phyloP scores from a whole-genome alignment of 1,140 invertebrate species.

The Drosophila novamexicana region DNA sequence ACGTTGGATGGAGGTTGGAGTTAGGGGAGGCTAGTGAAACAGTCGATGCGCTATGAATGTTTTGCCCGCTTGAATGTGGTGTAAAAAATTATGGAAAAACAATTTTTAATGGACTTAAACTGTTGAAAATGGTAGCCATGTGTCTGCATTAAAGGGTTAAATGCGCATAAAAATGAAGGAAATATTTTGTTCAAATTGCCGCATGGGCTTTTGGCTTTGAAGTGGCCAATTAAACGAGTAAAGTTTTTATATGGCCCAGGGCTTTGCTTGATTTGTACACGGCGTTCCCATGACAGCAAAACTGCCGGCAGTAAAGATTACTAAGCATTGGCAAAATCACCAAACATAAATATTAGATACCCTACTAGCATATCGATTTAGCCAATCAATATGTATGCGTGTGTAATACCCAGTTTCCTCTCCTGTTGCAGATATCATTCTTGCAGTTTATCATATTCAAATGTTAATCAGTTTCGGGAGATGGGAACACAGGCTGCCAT shows the following conservation, averaged over 20 bases:
- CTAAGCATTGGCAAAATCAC: not conserved
- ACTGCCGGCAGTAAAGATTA: not conserved
- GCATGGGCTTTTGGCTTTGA: slow-evolving; percentile 46
- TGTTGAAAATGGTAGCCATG: slow-evolving; percentile 51
- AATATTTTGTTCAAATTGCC: slow-evolving; percentile 53
- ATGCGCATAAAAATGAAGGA: slow-evolving; percentile 52
- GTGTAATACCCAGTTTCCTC: not conserved
- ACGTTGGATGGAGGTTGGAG: slow-evolving; percentile 5
- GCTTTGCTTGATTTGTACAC: slow-evolving; percentile 16
- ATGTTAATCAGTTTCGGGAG: slow-evolving; percentile 42
- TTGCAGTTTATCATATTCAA: slow-evolving; percentile 3
- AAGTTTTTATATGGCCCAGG: slow-evolving; percentile 23
- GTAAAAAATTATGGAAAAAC: slow-evolving; percentile 76
- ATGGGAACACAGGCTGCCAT: not conserved
- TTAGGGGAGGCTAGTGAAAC: slow-evolving; percentile 22
- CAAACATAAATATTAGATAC: not conserved
- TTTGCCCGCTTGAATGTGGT: slow-evolving; percentile 36
- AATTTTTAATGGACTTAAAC: slow-evolving; percentile 73
- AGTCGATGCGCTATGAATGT: slow-evolving; percentile 45
- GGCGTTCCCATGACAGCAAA: slow-evolving; percentile 3
- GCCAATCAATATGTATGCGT: not conserved
- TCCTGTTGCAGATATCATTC: slow-evolving; percentile 15
- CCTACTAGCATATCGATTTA: not conserved
- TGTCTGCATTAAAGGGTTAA: slow-evolving; percentile 66
- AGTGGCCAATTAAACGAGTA: slow-evolving; percentile 45